phyloP scores from a whole-genome alignment of 2,113 vertebrate genomes.

The Pygoscelis antarcticus region DNA sequence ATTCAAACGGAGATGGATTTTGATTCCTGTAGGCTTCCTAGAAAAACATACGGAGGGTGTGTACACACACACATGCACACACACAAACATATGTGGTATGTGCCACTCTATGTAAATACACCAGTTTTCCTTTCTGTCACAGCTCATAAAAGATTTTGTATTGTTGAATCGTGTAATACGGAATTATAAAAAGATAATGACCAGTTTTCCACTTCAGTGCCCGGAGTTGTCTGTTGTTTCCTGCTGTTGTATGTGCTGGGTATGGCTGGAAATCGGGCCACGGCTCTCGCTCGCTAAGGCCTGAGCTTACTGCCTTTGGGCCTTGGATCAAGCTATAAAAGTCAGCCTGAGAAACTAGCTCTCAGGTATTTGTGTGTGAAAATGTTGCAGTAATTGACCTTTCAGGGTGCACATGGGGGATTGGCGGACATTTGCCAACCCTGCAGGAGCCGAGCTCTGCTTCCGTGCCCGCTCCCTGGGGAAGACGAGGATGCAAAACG shows the following conservation, averaged over 20 bases:
- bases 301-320: background rate
- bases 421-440: fast-evolving
- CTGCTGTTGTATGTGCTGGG: fast-evolving
- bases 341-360: background rate
- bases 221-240: background rate
- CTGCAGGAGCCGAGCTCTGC: background rate
- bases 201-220: background rate
- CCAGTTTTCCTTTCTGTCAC: conserved; percentile 3
- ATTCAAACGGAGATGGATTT: background rate
- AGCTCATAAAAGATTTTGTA: background rate
- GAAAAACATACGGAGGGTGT: background rate
- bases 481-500: background rate
- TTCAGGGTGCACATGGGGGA: background rate
- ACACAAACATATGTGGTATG: background rate
- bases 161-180: background rate
- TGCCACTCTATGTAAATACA: background rate
- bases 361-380: background rate
- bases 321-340: background rate
- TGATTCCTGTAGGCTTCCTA: background rate
- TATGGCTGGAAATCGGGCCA: background rate
- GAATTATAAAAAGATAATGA: background rate
- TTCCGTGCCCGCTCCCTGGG: background rate
- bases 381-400: background rate
- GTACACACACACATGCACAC: background rate
- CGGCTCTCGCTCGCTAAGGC: background rate